Evolutionary conservation across 2,888 invertebrate species (phyloP).

Genomic region (Chaetogeoica ovagalla): DNA sequence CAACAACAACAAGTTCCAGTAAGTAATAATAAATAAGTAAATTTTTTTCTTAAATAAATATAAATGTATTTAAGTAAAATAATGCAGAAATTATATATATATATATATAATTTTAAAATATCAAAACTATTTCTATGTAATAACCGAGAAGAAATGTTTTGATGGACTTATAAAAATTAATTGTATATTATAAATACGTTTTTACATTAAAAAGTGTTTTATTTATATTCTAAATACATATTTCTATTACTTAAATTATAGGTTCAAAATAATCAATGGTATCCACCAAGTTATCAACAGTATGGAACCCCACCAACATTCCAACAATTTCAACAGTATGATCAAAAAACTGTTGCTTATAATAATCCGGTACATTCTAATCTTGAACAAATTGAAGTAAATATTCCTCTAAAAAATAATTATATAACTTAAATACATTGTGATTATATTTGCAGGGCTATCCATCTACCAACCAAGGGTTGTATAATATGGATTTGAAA

Average conservation of each 20-base stretch:
- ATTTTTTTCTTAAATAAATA: not conserved
- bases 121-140: no score
- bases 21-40: not conserved
- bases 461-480: constrained; percentile 38
- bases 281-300: constrained; percentile 41
- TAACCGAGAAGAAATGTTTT: not conserved
- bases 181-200: no score
- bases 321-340: constrained; percentile 50
- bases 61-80: not conserved
- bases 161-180: no score
- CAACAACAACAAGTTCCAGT: constrained; percentile 23
- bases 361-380: constrained; percentile 31
- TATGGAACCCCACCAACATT: constrained; percentile 21
- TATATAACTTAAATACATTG: not conserved
- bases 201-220: no score
- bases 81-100: no score
- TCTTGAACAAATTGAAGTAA: constrained; percentile 45
- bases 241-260: constrained; percentile 2
- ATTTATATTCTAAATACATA: not conserved
- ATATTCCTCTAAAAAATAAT: not conserved
- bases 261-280: constrained; percentile 42
- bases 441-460: constrained; percentile 26
- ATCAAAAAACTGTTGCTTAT: constrained; percentile 32
- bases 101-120: no score
- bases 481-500: constrained; percentile 46